phyloP scores from a whole-genome alignment of 2,888 invertebrate genomes.

The Sphinx pinastri region DNA sequence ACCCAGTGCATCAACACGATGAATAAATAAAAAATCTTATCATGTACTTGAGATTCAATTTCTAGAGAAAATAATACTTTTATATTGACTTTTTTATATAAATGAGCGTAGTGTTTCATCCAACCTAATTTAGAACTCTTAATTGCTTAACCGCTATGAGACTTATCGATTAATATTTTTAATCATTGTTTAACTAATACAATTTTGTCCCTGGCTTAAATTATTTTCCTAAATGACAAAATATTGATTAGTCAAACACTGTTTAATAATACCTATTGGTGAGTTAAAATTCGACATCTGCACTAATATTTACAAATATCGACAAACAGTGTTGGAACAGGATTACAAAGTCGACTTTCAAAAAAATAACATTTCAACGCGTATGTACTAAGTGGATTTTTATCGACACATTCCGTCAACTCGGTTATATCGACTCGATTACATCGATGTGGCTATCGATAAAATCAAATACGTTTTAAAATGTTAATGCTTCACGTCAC shows the following conservation, averaged over 20 bases:
- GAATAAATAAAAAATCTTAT: neutral
- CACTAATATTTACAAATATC: constrained; percentile 19
- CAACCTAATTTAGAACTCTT: neutral
- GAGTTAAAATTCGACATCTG: neutral
- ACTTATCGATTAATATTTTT: too few relatives aligned
- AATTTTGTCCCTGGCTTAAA: too few relatives aligned
- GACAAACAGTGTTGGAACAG: neutral
- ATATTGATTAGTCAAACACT: too few relatives aligned
- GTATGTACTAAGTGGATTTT: constrained; percentile 18
- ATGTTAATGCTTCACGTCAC: constrained; percentile 4
- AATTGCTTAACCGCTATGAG: neutral
- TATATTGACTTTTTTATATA: neutral
- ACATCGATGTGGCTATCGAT: neutral
- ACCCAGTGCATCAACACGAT: too few relatives aligned
- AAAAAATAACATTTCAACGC: constrained; percentile 6
- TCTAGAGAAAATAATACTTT: constrained; percentile 23
- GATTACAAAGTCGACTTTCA: constrained; percentile 12
- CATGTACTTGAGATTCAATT: constrained; percentile 8
- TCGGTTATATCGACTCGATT: neutral
- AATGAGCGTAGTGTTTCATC: neutral
- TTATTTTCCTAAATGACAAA: too few relatives aligned
- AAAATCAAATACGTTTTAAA: neutral
- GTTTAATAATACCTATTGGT: too few relatives aligned
- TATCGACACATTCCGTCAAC: constrained; percentile 6
- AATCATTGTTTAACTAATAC: too few relatives aligned